A percentile compares a stretch with the other conserved stretches of the same genome.
These are phyloP conservation scores for Limnephilus auricula DNA, from an alignment of 2,888 invertebrate genomes.

Conservation along the genomic window DNA sequence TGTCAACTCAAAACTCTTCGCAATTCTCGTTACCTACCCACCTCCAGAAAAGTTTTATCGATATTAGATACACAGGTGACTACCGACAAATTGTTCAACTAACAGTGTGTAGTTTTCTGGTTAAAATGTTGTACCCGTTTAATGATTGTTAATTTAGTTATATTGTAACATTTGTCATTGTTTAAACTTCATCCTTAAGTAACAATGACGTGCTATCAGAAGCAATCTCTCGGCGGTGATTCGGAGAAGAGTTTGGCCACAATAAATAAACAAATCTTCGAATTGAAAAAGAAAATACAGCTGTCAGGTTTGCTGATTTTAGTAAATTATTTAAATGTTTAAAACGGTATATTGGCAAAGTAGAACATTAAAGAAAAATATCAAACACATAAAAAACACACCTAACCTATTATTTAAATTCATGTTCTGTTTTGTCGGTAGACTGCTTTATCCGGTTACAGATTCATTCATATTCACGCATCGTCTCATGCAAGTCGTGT, in stretches of 20 bases:
- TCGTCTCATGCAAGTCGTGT: too few relatives aligned
- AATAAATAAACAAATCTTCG: constrained; percentile 87
- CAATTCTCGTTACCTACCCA: background rate
- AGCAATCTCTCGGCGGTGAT: constrained; percentile 76
- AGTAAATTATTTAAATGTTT: background rate
- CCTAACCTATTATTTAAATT: too few relatives aligned
- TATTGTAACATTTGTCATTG: background rate
- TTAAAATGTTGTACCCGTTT: background rate
- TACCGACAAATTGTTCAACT: too few relatives aligned
- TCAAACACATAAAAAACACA: too few relatives aligned
- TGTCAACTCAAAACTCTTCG: too few relatives aligned
- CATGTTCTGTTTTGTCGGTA: too few relatives aligned
- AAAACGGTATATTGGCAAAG: too few relatives aligned
- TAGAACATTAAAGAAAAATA: too few relatives aligned
- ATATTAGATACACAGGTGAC: background rate
- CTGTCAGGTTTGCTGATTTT: constrained; percentile 80
- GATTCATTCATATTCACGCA: background rate
- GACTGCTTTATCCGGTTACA: too few relatives aligned
- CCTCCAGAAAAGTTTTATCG: background rate
- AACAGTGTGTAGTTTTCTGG: background rate
- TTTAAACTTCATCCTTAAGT: background rate
- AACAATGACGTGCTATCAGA: constrained; percentile 73
- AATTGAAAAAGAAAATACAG: constrained; percentile 91
- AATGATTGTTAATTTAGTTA: background rate
- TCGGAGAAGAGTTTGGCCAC: constrained; percentile 78